Conservation (phyloP, 2,113 vertebrate genomes). For the Catharus fuscescens region DNA sequence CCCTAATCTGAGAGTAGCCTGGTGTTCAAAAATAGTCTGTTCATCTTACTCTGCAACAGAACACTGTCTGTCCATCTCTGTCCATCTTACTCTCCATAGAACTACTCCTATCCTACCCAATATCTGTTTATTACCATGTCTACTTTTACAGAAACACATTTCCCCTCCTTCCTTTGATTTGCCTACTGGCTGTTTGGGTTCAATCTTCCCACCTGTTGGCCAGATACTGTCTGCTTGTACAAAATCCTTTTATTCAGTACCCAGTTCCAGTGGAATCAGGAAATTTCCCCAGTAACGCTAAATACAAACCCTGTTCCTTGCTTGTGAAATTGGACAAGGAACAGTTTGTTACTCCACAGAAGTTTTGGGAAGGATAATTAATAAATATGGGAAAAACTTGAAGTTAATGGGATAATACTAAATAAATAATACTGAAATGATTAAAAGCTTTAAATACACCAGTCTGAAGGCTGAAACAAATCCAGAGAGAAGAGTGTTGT, state of each 20-base stretch:
- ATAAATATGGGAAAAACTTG: neutral
- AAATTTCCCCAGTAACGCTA: neutral
- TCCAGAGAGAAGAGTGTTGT: neutral
- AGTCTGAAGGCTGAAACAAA: neutral
- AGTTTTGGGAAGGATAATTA: neutral
- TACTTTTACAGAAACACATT: neutral
- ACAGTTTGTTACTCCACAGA: neutral
- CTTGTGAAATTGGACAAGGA: neutral
- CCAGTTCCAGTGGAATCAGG: neutral
- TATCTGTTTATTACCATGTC: neutral
- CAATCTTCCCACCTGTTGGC: neutral
- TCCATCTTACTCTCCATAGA: neutral
- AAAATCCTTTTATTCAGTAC: neutral
- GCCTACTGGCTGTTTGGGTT: neutral
- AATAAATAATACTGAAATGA: neutral
- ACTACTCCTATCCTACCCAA: no score
- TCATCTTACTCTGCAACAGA: neutral
- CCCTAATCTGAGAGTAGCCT: neutral
- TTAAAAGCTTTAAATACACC: neutral
- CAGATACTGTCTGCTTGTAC: neutral
- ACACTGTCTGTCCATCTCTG: neutral
- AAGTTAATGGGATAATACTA: neutral
- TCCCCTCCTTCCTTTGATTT: neutral
- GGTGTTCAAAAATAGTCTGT: neutral
- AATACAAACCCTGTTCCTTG: neutral